Percentiles rank a stretch among this genome's conserved stretches.
Evolutionary conservation across 2,113 vertebrate species (phyloP).

Genomic region (Corydoras maculifer): DNA sequence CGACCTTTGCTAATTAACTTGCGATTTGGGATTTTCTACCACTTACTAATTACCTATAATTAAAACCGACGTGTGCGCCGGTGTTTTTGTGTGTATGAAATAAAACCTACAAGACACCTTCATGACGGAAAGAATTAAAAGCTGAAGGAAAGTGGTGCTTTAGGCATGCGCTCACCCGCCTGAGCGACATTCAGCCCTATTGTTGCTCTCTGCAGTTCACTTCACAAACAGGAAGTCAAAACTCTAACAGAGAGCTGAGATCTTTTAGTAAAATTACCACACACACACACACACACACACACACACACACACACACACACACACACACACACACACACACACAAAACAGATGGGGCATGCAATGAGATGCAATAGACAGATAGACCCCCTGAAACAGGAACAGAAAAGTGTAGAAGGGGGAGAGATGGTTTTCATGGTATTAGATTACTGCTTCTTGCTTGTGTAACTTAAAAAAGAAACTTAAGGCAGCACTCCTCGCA

Average conservation of each 20-base stretch:
- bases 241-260: constrained; percentile 26
- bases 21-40: too few species aligned
- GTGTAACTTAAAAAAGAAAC: constrained; percentile 43
- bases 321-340: constrained; percentile 18
- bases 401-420: constrained; percentile 33
- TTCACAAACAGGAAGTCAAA: constrained; percentile 44
- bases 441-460: constrained; percentile 59
- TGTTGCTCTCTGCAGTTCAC: constrained; percentile 35
- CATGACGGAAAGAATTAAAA: background rate
- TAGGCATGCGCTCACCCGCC: constrained; percentile 16
- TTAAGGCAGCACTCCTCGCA: constrained; percentile 22
- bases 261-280: constrained; percentile 32
- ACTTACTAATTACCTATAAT: too few species aligned
- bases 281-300: constrained; percentile 15
- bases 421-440: constrained; percentile 61
- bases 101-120: too few species aligned
- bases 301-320: constrained; percentile 4
- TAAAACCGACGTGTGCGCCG: too few species aligned
- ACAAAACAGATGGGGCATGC: constrained; percentile 68
- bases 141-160: background rate
- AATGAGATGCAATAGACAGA: constrained; percentile 49
- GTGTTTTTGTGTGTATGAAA: too few species aligned
- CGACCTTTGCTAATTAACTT: too few species aligned
- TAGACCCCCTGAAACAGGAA: constrained; percentile 57
- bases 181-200: constrained; percentile 34